These are phyloP conservation scores for Elysia crispata DNA, from an alignment of 2,888 invertebrate genomes.

Conservation along the genomic window DNA sequence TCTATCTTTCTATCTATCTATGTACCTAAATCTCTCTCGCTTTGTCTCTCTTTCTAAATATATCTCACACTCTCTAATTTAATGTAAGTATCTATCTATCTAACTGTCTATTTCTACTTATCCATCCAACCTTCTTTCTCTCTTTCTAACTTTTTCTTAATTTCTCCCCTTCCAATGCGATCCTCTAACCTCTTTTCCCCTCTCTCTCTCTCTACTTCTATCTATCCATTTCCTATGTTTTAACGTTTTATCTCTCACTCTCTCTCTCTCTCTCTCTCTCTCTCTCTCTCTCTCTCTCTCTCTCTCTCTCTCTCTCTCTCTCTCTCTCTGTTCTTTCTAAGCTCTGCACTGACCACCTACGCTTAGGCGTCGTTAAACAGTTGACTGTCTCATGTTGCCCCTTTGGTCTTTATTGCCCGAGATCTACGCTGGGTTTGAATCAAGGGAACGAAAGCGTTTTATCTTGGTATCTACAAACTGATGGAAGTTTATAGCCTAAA, in stretches of 20 bases:
- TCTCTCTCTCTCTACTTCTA: constrained; percentile 3
- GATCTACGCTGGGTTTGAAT: too few species aligned
- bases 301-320: neutral
- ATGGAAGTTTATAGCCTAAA: too few species aligned
- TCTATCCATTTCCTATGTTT: too few species aligned
- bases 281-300: constrained; percentile 11
- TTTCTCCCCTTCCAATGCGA: neutral
- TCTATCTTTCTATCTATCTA: neutral
- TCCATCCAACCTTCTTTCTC: neutral
- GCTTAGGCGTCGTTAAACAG: too few species aligned
- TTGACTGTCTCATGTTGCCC: too few species aligned
- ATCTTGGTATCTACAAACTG: too few species aligned
- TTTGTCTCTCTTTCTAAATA: neutral
- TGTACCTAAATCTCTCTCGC: neutral
- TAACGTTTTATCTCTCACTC: neutral
- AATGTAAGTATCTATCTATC: too few species aligned
- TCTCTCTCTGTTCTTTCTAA: neutral
- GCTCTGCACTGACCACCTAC: too few species aligned
- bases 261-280: constrained; percentile 1
- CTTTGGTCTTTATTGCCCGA: too few species aligned
- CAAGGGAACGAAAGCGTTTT: too few species aligned
- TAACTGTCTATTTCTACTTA: too few species aligned
- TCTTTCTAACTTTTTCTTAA: neutral
- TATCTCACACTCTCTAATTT: neutral
- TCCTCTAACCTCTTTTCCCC: neutral